phyloP scores from a whole-genome alignment of 92 coral and sea anemone species.

The Epizoanthus rinbou region DNA sequence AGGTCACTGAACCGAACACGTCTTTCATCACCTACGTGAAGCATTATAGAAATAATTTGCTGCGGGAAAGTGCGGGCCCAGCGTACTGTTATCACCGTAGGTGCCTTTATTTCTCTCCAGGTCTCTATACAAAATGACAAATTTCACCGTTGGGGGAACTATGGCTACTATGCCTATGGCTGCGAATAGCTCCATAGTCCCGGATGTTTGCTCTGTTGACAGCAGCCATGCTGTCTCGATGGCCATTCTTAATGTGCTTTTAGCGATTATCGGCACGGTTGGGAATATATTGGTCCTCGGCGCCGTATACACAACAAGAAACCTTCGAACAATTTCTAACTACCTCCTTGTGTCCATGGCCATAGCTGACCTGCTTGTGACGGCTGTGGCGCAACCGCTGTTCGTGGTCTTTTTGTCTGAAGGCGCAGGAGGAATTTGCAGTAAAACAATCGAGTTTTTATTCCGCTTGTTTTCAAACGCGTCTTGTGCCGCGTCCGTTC shows the following conservation, averaged over 20 bases:
- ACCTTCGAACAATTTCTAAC: slow-evolving; percentile 77
- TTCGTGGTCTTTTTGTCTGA: slow-evolving; percentile 72
- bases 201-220: background rate
- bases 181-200: background rate
- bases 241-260: slow-evolving; percentile 58
- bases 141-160: background rate
- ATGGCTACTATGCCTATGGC: too few relatives aligned
- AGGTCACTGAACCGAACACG: too few relatives aligned
- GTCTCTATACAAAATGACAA: background rate
- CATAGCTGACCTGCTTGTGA: slow-evolving; percentile 71
- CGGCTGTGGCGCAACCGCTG: slow-evolving; percentile 77
- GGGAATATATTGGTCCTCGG: slow-evolving; percentile 80
- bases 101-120: background rate
- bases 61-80: too few relatives aligned
- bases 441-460: slow-evolving; percentile 53
- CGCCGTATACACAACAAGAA: slow-evolving; percentile 63
- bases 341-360: slow-evolving; percentile 73
- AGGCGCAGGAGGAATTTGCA: slow-evolving; percentile 55
- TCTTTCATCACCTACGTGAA: too few relatives aligned
- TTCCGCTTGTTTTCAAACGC: slow-evolving; percentile 72
- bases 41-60: too few relatives aligned
- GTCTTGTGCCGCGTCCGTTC: slow-evolving; percentile 78
- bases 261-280: slow-evolving; percentile 70
- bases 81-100: background rate
- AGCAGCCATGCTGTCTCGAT: slow-evolving; percentile 54